These are phyloP conservation scores for Cepaea hortensis DNA, from an alignment of 2,888 invertebrate genomes.

Conservation along the genomic window DNA sequence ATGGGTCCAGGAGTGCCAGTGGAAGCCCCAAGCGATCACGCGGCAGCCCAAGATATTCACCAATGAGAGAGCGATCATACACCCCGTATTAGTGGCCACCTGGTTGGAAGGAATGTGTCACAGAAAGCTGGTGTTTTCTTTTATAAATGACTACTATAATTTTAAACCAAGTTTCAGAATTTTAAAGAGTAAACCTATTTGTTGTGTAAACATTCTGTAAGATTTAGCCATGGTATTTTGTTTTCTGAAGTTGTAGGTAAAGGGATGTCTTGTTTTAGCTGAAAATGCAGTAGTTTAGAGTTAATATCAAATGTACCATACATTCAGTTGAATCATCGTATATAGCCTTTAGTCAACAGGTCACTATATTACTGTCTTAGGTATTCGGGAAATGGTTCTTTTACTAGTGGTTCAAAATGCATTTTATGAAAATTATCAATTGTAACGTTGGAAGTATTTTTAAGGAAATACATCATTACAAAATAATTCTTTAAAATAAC, in stretches of 20 bases:
- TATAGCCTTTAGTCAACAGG: no score
- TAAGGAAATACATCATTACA: no score
- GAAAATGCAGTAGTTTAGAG: no score
- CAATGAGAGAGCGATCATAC: conserved; percentile 84
- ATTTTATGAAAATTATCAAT: no score
- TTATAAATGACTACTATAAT: not conserved
- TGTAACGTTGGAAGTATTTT: no score
- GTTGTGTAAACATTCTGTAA: not conserved
- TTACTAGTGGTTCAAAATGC: no score
- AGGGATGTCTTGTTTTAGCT: no score
- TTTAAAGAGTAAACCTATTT: not conserved
- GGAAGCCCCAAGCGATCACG: conserved; percentile 80
- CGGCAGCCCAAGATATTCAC: conserved; percentile 95
- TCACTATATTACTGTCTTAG: no score
- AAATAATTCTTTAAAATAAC: no score
- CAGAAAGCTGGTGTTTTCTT: not conserved
- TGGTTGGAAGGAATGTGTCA: not conserved
- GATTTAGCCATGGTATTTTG: not conserved
- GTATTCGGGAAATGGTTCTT: no score
- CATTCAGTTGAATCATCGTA: no score
- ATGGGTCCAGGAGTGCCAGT: conserved; percentile 77
- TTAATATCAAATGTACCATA: no score
- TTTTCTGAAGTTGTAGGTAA: not conserved
- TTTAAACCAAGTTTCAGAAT: not conserved
- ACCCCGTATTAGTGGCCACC: conserved; percentile 42